phyloP scores from a whole-genome alignment of 2,797 vertebrate species.

The Aeoliscus strigatus region DNA sequence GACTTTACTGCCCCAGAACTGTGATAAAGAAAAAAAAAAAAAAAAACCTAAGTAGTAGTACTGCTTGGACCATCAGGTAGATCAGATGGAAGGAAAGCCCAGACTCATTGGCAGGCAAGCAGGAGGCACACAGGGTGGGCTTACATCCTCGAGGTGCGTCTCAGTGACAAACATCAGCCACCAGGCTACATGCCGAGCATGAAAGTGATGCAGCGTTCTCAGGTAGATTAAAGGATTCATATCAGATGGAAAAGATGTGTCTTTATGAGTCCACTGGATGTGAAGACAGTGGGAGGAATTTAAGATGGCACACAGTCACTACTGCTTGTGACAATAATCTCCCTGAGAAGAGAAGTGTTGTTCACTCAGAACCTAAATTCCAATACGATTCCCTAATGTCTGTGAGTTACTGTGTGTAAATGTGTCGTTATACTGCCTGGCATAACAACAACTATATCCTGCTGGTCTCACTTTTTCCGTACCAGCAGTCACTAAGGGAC shows the following conservation, averaged over 20 bases:
- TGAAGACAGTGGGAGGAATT: constrained; percentile 30
- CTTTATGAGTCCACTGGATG: constrained; percentile 25
- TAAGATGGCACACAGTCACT: constrained; percentile 33
- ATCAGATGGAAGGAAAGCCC: too few relatives aligned
- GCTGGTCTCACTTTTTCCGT: constrained; percentile 51
- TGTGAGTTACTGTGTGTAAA: constrained; percentile 35
- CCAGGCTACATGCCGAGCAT: constrained; percentile 21
- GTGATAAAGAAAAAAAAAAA: too few relatives aligned
- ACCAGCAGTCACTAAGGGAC: constrained; percentile 36
- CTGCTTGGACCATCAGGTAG: too few relatives aligned
- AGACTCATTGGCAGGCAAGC: too few relatives aligned
- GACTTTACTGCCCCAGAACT: too few relatives aligned
- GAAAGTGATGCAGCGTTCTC: constrained; percentile 58
- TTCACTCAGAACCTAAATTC: constrained; percentile 60
- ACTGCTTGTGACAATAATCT: constrained; percentile 40
- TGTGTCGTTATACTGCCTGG: constrained; percentile 50
- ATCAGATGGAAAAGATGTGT: constrained; percentile 6
- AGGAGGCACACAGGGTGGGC: too few relatives aligned
- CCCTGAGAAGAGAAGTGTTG: constrained; percentile 39
- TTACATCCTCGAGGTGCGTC: neutral
- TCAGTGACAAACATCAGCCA: constrained; percentile 26
- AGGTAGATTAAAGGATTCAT: constrained; percentile 69
- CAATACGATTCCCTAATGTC: constrained; percentile 65
- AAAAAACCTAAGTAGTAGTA: too few relatives aligned
- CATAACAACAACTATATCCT: constrained; percentile 43